Conservation (phyloP, 2,888 invertebrate genomes). For the Cerastoderma edule region DNA sequence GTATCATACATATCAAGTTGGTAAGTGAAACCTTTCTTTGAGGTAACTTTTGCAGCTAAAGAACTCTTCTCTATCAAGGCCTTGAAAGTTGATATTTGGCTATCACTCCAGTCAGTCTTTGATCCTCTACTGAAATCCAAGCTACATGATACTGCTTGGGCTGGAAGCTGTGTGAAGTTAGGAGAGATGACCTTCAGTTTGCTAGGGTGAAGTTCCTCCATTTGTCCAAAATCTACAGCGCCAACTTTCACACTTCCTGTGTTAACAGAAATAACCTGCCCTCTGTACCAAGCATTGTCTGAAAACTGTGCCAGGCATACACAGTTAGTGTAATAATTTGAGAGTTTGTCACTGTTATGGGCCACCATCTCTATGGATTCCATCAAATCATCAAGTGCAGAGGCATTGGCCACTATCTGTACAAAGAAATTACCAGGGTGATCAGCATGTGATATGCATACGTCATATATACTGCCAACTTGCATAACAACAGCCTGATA, state of each 20-base stretch:
- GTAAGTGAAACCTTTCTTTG: slow-evolving; percentile 56
- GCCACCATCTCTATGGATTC: slow-evolving; percentile 58
- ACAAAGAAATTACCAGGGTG: slow-evolving; percentile 64
- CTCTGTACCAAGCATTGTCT: slow-evolving; percentile 62
- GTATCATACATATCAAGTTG: slow-evolving; percentile 67
- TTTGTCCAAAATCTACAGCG: slow-evolving; percentile 68
- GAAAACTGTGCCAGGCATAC: slow-evolving; percentile 62
- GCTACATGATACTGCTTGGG: slow-evolving; percentile 60
- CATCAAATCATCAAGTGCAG: slow-evolving; percentile 62
- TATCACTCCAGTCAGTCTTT: slow-evolving; percentile 46
- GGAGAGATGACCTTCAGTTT: slow-evolving; percentile 43
- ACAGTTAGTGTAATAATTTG: slow-evolving; percentile 38
- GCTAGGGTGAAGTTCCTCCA: slow-evolving; percentile 43
- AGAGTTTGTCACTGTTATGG: slow-evolving; percentile 48
- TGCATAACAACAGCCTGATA: slow-evolving; percentile 53
- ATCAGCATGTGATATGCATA: slow-evolving; percentile 61
- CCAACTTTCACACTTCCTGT: slow-evolving; percentile 43
- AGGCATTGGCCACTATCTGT: slow-evolving; percentile 63
- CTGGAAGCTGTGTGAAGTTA: slow-evolving; percentile 56
- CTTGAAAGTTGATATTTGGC: slow-evolving; percentile 51
- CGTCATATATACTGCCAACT: slow-evolving; percentile 60
- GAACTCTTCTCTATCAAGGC: slow-evolving; percentile 54
- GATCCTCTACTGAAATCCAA: slow-evolving; percentile 55
- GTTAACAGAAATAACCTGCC: slow-evolving; percentile 45
- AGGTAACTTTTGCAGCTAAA: slow-evolving; percentile 59